Evolutionary conservation across 2,113 vertebrate species (phyloP).

Genomic region (Uropsilus gracilis): DNA sequence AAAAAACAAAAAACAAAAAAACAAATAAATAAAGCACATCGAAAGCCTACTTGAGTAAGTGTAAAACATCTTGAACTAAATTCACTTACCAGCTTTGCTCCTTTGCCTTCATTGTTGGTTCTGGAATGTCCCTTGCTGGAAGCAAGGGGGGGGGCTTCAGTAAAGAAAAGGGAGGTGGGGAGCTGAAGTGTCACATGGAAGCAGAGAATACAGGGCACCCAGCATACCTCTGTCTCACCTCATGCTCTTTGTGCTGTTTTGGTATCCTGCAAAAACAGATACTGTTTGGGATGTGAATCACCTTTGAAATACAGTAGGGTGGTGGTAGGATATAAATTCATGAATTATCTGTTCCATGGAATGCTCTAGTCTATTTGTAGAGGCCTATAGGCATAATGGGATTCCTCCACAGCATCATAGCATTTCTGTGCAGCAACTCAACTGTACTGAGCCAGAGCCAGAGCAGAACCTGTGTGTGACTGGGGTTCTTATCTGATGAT

Average conservation of each 20-base stretch:
- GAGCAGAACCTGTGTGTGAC: not conserved
- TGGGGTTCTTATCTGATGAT: too few relatives aligned
- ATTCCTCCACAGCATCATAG: rapidly evolving
- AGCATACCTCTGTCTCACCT: not conserved
- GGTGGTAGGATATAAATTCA: rapidly evolving
- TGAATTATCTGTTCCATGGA: rapidly evolving
- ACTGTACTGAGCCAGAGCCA: rapidly evolving
- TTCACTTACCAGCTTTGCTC: not conserved
- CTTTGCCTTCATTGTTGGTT: not conserved
- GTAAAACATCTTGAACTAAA: not conserved
- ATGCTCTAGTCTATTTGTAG: rapidly evolving
- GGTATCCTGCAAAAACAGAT: too few relatives aligned
- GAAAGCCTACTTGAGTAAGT: not conserved
- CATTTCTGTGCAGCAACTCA: rapidly evolving
- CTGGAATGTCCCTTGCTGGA: not conserved
- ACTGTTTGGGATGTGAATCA: not conserved
- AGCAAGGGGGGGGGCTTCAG: not conserved
- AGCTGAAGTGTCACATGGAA: too few relatives aligned
- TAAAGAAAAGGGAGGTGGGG: not conserved
- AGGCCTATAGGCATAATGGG: not conserved
- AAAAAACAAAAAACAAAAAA: too few relatives aligned
- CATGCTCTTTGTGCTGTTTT: too few relatives aligned
- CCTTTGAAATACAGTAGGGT: rapidly evolving
- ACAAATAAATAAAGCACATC: too few relatives aligned
- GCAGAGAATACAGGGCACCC: too few relatives aligned